Percentiles rank a stretch among this genome's conserved stretches.
These are phyloP conservation scores for Orthonychiurus folsomi DNA, from an alignment of 2,888 invertebrate species.

Conservation along the genomic window DNA sequence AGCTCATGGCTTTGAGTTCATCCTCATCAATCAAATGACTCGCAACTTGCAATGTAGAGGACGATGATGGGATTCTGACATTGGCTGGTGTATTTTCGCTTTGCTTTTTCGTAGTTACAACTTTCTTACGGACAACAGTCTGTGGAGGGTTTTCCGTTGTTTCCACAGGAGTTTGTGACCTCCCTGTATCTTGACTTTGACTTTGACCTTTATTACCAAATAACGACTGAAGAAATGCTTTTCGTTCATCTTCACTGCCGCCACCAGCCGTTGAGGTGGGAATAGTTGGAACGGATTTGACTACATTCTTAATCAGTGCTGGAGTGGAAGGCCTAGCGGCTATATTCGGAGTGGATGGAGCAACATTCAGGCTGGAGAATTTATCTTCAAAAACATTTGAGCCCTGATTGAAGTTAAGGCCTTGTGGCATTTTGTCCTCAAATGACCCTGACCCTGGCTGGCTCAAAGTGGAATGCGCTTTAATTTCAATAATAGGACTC, in stretches of 20 bases:
- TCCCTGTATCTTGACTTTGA: too few relatives aligned
- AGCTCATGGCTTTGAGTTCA: slow-evolving; percentile 35
- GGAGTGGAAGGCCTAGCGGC: neutral
- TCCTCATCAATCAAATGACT: slow-evolving; percentile 37
- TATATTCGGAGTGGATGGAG: neutral
- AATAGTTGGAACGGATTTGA: too few relatives aligned
- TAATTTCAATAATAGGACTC: too few relatives aligned
- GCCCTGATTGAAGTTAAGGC: too few relatives aligned
- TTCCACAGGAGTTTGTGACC: neutral
- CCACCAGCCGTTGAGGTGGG: neutral
- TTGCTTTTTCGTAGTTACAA: too few relatives aligned
- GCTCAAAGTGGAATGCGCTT: too few relatives aligned
- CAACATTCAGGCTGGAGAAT: neutral
- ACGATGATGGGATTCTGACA: neutral
- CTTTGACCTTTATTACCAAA: too few relatives aligned
- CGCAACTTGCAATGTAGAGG: slow-evolving; percentile 28
- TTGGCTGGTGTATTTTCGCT: neutral
- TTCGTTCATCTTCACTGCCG: neutral
- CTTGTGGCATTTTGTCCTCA: neutral
- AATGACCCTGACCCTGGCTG: neutral
- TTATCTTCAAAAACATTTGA: neutral
- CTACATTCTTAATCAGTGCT: neutral
- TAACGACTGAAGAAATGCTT: neutral
- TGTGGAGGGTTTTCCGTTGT: neutral
- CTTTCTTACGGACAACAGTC: neutral